Evolutionary conservation across 1,140 invertebrate species (phyloP).

Genomic region (Helicorthomorpha holstii): DNA sequence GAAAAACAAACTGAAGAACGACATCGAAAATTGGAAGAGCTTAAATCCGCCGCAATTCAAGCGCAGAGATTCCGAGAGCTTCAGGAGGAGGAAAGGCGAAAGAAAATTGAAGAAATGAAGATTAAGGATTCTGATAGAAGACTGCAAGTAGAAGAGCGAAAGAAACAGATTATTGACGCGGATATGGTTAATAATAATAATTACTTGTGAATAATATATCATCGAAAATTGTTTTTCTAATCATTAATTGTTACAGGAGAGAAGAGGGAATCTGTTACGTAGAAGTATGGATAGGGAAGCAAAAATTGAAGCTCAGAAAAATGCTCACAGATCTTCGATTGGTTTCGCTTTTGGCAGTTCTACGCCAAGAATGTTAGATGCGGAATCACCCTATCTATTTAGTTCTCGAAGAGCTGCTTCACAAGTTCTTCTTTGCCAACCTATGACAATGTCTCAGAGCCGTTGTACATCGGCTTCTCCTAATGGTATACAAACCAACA

Average conservation of each 20-base stretch:
- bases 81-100: conserved; percentile 61
- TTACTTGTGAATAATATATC: background rate
- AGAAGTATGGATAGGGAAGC: conserved; percentile 68
- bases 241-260: conserved; percentile 31
- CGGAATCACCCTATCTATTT: conserved; percentile 26
- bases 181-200: conserved; percentile 27
- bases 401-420: no score
- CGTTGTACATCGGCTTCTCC: no score
- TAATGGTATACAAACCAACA: no score
- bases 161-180: conserved; percentile 67
- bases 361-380: conserved; percentile 66
- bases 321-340: conserved; percentile 45
- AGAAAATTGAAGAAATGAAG: conserved; percentile 60
- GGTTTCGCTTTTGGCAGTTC: conserved; percentile 78
- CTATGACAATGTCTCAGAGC: no score
- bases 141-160: conserved; percentile 64
- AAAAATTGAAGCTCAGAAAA: conserved; percentile 51
- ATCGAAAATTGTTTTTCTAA: background rate
- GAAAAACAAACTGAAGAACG: conserved; percentile 72
- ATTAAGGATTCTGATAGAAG: conserved; percentile 54
- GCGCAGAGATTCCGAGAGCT: conserved; percentile 73
- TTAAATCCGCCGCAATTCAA: conserved; percentile 63
- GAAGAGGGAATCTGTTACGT: conserved; percentile 61
- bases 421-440: no score
- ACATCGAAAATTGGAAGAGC: conserved; percentile 63